A percentile compares a stretch with the other conserved stretches of the same genome.
These are phyloP conservation scores for human DNA, from an alignment of 2,113 vertebrate species.

Conservation along the genomic window GRCh38 chr5:89914501-89915000, in stretches of 20 bases:
- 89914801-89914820: neutral
- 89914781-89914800: neutral
- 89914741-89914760: neutral
- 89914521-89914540: neutral
- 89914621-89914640: neutral
- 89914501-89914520: neutral
- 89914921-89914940: neutral
- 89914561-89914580: neutral
- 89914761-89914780: neutral
- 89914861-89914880: slow-evolving; percentile 17
- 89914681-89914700: neutral
- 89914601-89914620: neutral
- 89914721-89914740: neutral
- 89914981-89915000: neutral
- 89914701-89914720: neutral
- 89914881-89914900: neutral
- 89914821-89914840: neutral
- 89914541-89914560: neutral
- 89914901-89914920: neutral
- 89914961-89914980: neutral
- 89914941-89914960: neutral
- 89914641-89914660: neutral
- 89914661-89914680: neutral
- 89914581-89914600: neutral
- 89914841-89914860: neutral